Evolutionary conservation across 1,140 invertebrate genomes (phyloP).

Genomic region (Orius laevigatus): DNA sequence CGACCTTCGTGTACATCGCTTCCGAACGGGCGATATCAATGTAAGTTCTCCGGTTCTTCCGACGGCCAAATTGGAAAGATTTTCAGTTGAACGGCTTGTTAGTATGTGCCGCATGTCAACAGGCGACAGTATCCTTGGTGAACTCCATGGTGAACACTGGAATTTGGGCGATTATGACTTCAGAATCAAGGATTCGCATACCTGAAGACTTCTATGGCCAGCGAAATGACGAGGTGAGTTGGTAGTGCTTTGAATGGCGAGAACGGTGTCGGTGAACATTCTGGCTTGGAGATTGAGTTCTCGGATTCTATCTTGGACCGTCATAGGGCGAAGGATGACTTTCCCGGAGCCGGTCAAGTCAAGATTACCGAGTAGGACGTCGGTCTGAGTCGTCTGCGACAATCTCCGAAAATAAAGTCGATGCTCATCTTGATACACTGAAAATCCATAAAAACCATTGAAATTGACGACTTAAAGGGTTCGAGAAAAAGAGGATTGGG

Average conservation of each 20-base stretch:
- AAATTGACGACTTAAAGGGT: too few species aligned
- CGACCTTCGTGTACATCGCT: constrained; percentile 25
- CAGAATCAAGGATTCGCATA: constrained; percentile 13
- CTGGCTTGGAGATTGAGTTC: constrained; percentile 34
- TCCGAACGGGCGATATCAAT: constrained; percentile 25
- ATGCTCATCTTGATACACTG: constrained; percentile 27
- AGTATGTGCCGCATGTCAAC: constrained; percentile 33
- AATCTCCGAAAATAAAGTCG: constrained; percentile 30
- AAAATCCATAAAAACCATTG: too few species aligned
- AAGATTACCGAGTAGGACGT: constrained; percentile 31
- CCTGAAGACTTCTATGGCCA: constrained; percentile 30
- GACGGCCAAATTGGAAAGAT: constrained; percentile 25
- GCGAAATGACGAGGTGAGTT: constrained; percentile 24
- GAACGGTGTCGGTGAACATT: constrained; percentile 34
- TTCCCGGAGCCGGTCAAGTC: constrained; percentile 26
- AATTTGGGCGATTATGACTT: too few species aligned
- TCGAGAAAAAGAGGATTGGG: too few species aligned
- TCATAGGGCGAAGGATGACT: constrained; percentile 29
- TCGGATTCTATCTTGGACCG: constrained; percentile 33
- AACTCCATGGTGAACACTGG: constrained; percentile 36
- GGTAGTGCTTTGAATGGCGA: constrained; percentile 29
- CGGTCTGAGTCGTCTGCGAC: constrained; percentile 36
- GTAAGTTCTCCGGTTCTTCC: constrained; percentile 13
- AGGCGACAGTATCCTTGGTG: constrained; percentile 33
- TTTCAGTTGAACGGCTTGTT: constrained; percentile 33